These are phyloP conservation scores for Coregonus clupeaformis DNA, from an alignment of 2,113 vertebrate genomes.

Conservation along the genomic window DNA sequence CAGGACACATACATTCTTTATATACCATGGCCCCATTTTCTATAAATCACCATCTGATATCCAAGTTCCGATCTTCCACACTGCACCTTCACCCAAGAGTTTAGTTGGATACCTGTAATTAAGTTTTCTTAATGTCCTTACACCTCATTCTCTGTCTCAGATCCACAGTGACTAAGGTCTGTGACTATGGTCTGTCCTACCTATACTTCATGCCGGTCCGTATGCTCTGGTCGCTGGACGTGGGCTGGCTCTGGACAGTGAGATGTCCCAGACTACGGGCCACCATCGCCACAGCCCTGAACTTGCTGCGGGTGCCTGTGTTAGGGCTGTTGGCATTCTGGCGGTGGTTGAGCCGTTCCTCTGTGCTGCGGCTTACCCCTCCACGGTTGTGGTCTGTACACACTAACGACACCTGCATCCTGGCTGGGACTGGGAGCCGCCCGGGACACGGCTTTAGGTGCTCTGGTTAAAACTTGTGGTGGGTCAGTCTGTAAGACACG, in stretches of 20 bases:
- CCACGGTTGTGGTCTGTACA: slow-evolving; percentile 90
- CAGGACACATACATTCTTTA: too few relatives aligned
- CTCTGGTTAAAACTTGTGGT: too few relatives aligned
- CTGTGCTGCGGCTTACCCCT: slow-evolving; percentile 84
- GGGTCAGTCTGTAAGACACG: slow-evolving; percentile 5
- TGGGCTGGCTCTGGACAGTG: slow-evolving; percentile 82
- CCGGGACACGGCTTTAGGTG: too few relatives aligned
- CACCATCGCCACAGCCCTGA: slow-evolving; percentile 92
- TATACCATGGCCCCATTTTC: too few relatives aligned
- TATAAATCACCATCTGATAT: too few relatives aligned
- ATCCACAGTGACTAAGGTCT: too few relatives aligned
- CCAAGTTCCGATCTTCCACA: too few relatives aligned
- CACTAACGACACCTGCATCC: slow-evolving; percentile 94
- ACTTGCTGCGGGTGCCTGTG: slow-evolving; percentile 85
- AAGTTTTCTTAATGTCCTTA: too few relatives aligned
- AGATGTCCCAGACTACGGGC: slow-evolving; percentile 93
- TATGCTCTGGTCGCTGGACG: slow-evolving; percentile 79
- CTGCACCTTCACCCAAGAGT: too few relatives aligned
- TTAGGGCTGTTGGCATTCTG: slow-evolving; percentile 88
- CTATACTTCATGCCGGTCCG: slow-evolving; percentile 94
- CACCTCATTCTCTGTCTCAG: too few relatives aligned
- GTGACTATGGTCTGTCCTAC: slow-evolving; percentile 69
- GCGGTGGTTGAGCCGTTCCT: slow-evolving; percentile 83
- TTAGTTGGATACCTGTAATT: too few relatives aligned
- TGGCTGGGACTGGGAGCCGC: slow-evolving; percentile 10